Conservation (phyloP, 2,888 invertebrate species). For the Andrena fulva region DNA sequence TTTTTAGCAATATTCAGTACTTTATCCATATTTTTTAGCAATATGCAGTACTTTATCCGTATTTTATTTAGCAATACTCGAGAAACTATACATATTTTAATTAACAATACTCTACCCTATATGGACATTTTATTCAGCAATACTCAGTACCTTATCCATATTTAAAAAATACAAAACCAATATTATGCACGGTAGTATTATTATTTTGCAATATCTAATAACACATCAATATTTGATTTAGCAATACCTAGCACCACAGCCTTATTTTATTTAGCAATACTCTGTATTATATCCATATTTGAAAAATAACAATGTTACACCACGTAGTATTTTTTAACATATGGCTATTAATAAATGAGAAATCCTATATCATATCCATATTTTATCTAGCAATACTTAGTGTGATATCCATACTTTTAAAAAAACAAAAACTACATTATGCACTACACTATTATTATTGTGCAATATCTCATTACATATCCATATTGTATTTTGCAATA, state of each 20-base stretch:
- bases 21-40: not conserved
- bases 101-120: no score
- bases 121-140: not conserved
- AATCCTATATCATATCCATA: not conserved
- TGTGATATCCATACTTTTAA: not conserved
- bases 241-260: not conserved
- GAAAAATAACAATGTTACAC: no score
- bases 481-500: constrained; percentile 4
- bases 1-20: not conserved
- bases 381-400: not conserved
- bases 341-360: no score
- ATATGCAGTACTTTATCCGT: not conserved
- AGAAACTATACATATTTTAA: not conserved
- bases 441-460: no score
- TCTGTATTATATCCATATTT: no score
- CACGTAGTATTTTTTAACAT: no score
- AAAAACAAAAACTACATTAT: no score
- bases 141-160: not conserved
- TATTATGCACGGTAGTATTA: not conserved
- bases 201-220: no score
- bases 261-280: no score
- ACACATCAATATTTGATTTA: no score
- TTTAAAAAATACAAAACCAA: no score
- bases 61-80: not conserved
- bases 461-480: not conserved